Conservation (phyloP, 2,113 vertebrate genomes). For the Cervus canadensis region DNA sequence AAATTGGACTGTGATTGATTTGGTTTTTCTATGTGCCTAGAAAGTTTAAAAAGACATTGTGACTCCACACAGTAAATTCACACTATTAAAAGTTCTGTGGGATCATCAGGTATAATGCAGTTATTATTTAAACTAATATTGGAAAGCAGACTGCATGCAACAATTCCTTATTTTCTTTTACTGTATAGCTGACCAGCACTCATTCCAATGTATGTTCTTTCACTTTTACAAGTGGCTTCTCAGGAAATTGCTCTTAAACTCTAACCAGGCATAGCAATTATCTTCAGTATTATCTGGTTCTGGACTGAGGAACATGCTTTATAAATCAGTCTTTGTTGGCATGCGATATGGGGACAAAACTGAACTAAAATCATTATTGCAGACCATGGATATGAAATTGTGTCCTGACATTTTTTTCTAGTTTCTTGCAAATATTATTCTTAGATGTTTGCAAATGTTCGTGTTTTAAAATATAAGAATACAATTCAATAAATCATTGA, state of each 20-base stretch:
- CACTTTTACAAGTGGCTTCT: conserved; percentile 60
- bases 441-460: not conserved
- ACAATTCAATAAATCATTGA: conserved; percentile 8
- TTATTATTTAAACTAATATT: not conserved
- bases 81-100: not conserved
- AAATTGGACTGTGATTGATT: not conserved
- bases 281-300: conserved; percentile 61
- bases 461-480: conserved; percentile 7
- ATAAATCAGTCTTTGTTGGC: conserved; percentile 65
- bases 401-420: conserved; percentile 54
- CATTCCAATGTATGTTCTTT: conserved; percentile 38
- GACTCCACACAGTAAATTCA: not conserved
- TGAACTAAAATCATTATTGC: conserved; percentile 60
- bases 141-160: not conserved
- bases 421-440: conserved; percentile 42
- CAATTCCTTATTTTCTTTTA: not conserved
- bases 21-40: not conserved
- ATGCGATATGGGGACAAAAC: conserved; percentile 33
- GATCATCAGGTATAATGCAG: not conserved
- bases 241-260: conserved; percentile 71
- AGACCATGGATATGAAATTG: conserved; percentile 36
- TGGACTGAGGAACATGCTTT: conserved; percentile 55
- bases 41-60: not conserved
- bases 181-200: not conserved
- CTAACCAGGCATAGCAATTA: conserved; percentile 59